Evolutionary conservation across 1,140 invertebrate species (phyloP), one percentile per base, ranked within the genome.

Genomic region (Leptestheria dahalacensis): DNA sequence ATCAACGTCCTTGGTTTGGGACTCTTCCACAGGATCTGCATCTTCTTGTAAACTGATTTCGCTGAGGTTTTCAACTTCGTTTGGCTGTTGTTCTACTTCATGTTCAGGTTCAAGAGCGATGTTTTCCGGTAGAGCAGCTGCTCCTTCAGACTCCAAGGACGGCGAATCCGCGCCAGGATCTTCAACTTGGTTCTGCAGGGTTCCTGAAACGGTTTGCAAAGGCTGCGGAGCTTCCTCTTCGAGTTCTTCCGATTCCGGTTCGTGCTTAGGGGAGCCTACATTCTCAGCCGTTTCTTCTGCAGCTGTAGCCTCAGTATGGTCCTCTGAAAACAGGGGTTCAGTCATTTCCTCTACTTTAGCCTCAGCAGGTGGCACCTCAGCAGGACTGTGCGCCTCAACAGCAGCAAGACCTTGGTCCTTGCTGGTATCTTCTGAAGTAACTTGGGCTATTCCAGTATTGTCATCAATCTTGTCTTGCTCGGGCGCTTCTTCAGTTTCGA

Each of bases 81-180:
- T 2, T 9, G 23, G 15, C 25, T 21, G 11, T 28, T 26, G 10
- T 15, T 6, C 48, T 60, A 21, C 23, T 10, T 23, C 58, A n/a
- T 26, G 6, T 28, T 53, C 58, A 10, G 48, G 15, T 1, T 15
- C 49, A n/a, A 20, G 9, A 15, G 18, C n/a, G 3, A 24, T 25
- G 46, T 12, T 61, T 10, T 57, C 63, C 29, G 29, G 46, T 26
- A 51, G 57, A 46, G 48, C 50, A 2, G 49, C 57, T 48, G 48
- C 26, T 54, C 52, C 59, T 48, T 63, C 64, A 49, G 57, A 55
- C 47, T 64, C 62, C 21, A 62, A 60, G 25, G 60, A 63, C 3
- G 60, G 55, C n/a, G 57, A 56, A 15, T 46, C 48, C 20, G 60
- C 56, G 21, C 46, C 41, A 10, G 48, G 26, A 6, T 52, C 18